These are phyloP conservation scores for Trematomus bernacchii DNA, from an alignment of 2,797 vertebrate species.

Conservation along the genomic window DNA sequence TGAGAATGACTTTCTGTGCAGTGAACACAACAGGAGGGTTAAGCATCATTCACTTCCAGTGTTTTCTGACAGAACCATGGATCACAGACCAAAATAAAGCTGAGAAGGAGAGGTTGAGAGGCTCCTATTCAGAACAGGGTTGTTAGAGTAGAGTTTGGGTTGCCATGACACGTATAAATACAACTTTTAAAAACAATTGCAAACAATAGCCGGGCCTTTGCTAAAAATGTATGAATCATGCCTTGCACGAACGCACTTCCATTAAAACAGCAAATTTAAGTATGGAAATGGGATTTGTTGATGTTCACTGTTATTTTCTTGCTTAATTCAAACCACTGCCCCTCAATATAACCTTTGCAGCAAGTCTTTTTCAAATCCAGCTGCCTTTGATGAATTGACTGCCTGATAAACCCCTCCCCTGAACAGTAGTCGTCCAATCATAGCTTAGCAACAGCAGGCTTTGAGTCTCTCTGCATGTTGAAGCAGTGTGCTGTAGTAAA, in stretches of 20 bases:
- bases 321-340: constrained; percentile 9
- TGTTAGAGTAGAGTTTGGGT: constrained; percentile 10
- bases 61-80: constrained; percentile 27
- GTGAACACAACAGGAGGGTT: constrained; percentile 36
- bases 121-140: constrained; percentile 9
- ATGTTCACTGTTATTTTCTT: not conserved
- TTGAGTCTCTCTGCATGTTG: not conserved
- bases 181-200: constrained; percentile 3
- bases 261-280: not conserved
- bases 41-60: constrained; percentile 64
- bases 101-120: constrained; percentile 35
- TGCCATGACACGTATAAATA: not conserved
- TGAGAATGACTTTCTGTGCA: constrained; percentile 33
- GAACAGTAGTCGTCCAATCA: not conserved
- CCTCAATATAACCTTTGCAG: not conserved
- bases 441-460: not conserved
- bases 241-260: not conserved
- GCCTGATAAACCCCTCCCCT: not conserved
- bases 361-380: constrained; percentile 7
- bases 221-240: not conserved
- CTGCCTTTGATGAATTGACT: constrained; percentile 1
- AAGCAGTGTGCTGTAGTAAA: not conserved
- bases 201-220: not conserved
- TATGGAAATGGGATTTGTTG: not conserved
- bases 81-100: constrained; percentile 50